Evolutionary conservation across 2,113 vertebrate species (phyloP).

Genomic region (Neoarius graeffei): DNA sequence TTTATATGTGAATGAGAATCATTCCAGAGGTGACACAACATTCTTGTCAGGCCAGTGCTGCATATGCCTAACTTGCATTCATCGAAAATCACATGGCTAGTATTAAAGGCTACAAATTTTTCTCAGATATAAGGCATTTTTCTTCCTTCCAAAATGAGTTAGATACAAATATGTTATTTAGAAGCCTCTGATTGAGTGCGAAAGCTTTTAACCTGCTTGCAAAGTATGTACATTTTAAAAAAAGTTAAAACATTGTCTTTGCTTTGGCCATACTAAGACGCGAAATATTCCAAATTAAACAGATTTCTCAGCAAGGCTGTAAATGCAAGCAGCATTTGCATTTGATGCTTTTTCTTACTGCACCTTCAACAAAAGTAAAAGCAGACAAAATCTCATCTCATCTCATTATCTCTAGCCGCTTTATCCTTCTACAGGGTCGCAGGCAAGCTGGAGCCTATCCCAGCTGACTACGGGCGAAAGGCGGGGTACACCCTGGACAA

Average conservation of each 20-base stretch:
- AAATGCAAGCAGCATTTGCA: background rate
- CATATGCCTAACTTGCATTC: slow-evolving; percentile 64
- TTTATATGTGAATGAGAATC: slow-evolving; percentile 77
- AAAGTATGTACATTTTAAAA: background rate
- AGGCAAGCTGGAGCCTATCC: too few relatives aligned
- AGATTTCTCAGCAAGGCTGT: background rate
- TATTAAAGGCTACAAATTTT: background rate
- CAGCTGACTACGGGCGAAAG: too few relatives aligned
- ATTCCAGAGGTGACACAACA: slow-evolving; percentile 71
- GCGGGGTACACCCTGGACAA: too few relatives aligned
- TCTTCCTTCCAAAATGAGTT: background rate
- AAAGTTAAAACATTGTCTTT: background rate
- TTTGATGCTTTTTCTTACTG: background rate
- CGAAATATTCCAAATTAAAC: background rate
- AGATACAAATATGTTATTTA: background rate
- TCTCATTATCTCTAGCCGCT: too few relatives aligned
- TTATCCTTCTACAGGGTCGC: too few relatives aligned
- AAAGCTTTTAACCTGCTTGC: background rate
- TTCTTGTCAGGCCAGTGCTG: slow-evolving; percentile 70
- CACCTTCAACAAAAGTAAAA: background rate
- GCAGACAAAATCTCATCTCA: background rate
- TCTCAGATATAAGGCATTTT: background rate
- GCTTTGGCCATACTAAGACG: background rate
- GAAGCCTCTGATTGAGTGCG: background rate
- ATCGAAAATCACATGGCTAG: slow-evolving; percentile 1